phyloP scores from a whole-genome alignment of 2,888 invertebrate species.

The Isoperla grammatica region DNA sequence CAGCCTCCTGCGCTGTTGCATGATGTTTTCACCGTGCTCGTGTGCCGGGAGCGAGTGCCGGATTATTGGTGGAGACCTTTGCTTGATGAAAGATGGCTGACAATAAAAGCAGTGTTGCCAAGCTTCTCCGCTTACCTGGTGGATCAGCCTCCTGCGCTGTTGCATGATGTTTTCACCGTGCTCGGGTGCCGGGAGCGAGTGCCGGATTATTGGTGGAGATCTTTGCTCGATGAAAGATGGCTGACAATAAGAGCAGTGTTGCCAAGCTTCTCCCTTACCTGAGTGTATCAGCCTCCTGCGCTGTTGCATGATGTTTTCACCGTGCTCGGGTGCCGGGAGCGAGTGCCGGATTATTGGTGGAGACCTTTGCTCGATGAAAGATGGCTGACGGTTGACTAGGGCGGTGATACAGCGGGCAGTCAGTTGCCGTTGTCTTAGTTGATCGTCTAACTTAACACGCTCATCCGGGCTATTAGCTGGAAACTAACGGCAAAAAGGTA shows the following conservation, averaged over 20 bases:
- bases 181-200: constrained; percentile 15
- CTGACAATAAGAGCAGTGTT: too few species aligned
- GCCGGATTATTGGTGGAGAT: neutral
- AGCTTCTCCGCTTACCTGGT: constrained; percentile 23
- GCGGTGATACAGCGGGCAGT: constrained; percentile 30
- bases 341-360: constrained; percentile 12
- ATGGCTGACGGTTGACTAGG: constrained; percentile 21
- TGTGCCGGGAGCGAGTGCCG: constrained; percentile 17
- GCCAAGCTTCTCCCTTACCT: too few species aligned
- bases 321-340: constrained; percentile 9
- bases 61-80: neutral
- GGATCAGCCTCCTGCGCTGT: constrained; percentile 22
- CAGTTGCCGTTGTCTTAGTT: constrained; percentile 29
- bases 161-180: constrained; percentile 14
- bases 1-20: constrained; percentile 21
- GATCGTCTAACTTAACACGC: constrained; percentile 28
- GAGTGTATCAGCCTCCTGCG: constrained; percentile 24
- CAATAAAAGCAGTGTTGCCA: too few species aligned
- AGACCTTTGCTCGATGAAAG: neutral
- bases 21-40: constrained; percentile 11
- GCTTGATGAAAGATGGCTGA: too few species aligned
- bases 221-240: too few species aligned
- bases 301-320: constrained; percentile 15
- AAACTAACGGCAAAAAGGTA: constrained; percentile 24
- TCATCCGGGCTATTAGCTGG: constrained; percentile 28